These are phyloP conservation scores for Xerus rutilus DNA, from an alignment of 2,797 vertebrate genomes.

Conservation along the genomic window DNA sequence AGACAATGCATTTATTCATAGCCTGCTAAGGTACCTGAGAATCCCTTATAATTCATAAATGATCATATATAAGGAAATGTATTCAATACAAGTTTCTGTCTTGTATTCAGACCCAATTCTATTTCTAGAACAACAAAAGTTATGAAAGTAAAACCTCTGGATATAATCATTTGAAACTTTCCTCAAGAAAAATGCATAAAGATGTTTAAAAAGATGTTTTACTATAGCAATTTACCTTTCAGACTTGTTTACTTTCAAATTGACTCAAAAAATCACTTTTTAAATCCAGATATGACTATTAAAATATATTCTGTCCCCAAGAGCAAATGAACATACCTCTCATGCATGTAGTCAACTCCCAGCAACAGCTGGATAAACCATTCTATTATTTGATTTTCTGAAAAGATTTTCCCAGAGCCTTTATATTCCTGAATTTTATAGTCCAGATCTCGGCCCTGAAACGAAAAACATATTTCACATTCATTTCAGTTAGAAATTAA, in stretches of 20 bases:
- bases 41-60: not conserved
- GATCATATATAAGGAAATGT: not conserved
- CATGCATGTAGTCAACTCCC: constrained; percentile 93
- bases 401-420: constrained; percentile 86
- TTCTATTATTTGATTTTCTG: constrained; percentile 90
- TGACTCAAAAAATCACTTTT: constrained; percentile 29
- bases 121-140: constrained; percentile 47
- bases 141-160: constrained; percentile 35
- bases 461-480: constrained; percentile 27
- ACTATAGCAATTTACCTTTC: not conserved
- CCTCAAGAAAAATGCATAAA: not conserved
- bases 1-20: not conserved
- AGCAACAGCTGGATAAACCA: constrained; percentile 93
- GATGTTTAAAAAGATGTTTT: not conserved
- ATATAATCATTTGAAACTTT: not conserved
- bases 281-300: not conserved
- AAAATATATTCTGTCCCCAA: not conserved
- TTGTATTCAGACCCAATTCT: not conserved
- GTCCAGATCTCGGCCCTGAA: constrained; percentile 92
- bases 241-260: constrained; percentile 14
- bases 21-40: not conserved
- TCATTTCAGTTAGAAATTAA: constrained; percentile 39
- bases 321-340: constrained; percentile 88
- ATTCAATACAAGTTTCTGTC: constrained; percentile 41
- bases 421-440: constrained; percentile 91